These are phyloP conservation scores for Margaritifera margaritifera DNA, from an alignment of 2,888 invertebrate genomes.

Conservation along the genomic window DNA sequence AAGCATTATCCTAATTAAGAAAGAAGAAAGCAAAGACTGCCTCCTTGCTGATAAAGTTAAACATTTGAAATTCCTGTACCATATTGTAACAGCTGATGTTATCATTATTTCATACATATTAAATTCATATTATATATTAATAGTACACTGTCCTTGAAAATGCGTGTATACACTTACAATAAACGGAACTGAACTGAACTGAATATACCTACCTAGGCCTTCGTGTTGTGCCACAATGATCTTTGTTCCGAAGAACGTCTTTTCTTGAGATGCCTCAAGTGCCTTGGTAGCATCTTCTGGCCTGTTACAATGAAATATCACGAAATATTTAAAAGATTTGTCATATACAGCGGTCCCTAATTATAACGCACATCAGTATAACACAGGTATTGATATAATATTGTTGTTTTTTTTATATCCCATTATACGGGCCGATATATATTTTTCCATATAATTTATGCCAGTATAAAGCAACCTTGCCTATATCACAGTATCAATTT, in stretches of 20 bases:
- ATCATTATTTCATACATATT: not conserved
- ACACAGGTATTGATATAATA: no score
- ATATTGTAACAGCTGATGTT: no score
- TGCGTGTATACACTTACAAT: not conserved
- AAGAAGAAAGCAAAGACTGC: no score
- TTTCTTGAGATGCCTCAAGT: conserved; percentile 94
- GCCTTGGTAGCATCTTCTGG: conserved; percentile 98
- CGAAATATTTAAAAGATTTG: conserved; percentile 1
- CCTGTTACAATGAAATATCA: conserved; percentile 49
- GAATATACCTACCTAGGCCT: conserved; percentile 77
- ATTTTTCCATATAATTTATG: no score
- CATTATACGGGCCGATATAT: no score
- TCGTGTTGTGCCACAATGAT: conserved; percentile 96
- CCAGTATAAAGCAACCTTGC: no score
- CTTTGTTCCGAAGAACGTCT: conserved; percentile 96
- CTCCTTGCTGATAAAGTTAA: no score
- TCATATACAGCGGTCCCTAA: not conserved
- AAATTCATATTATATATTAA: not conserved
- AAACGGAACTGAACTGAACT: not conserved
- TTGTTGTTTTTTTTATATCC: no score
- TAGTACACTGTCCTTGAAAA: not conserved
- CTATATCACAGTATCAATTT: no score
- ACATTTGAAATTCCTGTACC: no score
- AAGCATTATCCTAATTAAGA: no score
- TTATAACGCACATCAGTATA: no score